Conservation (phyloP, 2,113 vertebrate species). For the Platycercus adscitus region DNA sequence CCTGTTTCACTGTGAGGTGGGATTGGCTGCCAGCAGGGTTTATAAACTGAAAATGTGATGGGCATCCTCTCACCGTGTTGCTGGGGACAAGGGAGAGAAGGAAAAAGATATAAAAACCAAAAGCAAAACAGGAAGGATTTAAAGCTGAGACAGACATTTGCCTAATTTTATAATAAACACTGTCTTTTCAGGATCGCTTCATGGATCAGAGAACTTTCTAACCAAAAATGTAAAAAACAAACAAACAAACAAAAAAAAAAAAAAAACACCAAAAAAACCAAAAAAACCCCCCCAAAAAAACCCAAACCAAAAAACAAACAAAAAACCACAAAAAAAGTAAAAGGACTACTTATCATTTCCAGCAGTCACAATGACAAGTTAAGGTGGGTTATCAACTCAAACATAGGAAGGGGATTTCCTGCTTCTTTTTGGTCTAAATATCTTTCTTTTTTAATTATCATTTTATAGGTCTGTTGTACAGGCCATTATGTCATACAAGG, state of each 20-base stretch:
- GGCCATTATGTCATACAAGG: slow-evolving; percentile 86
- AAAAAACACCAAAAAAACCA: slow-evolving; percentile 25
- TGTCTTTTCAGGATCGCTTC: slow-evolving; percentile 89
- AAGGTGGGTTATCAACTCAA: slow-evolving; percentile 84
- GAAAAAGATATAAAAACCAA: neutral
- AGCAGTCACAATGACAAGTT: slow-evolving; percentile 81
- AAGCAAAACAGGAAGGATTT: slow-evolving; percentile 71
- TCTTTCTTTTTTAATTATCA: slow-evolving; percentile 79
- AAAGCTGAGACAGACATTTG: slow-evolving; percentile 79
- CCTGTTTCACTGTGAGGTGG: slow-evolving; percentile 36
- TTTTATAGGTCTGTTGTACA: slow-evolving; percentile 87
- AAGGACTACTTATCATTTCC: slow-evolving; percentile 86
- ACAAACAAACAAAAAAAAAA: slow-evolving; percentile 18
- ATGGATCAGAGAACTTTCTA: slow-evolving; percentile 90
- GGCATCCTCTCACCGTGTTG: slow-evolving; percentile 65
- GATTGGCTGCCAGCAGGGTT: slow-evolving; percentile 56
- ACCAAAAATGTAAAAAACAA: slow-evolving; percentile 88
- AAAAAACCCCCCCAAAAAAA: neutral
- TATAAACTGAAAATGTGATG: slow-evolving; percentile 51
- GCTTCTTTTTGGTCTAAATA: slow-evolving; percentile 75
- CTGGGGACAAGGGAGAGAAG: slow-evolving; percentile 64
- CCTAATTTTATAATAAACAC: slow-evolving; percentile 88
- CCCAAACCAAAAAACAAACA: slow-evolving; percentile 27
- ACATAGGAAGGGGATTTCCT: slow-evolving; percentile 81
- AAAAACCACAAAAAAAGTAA: slow-evolving; percentile 71